Evolutionary conservation across 2,113 vertebrate genomes (phyloP).

Genomic region (Melanerpes formicivorus): DNA sequence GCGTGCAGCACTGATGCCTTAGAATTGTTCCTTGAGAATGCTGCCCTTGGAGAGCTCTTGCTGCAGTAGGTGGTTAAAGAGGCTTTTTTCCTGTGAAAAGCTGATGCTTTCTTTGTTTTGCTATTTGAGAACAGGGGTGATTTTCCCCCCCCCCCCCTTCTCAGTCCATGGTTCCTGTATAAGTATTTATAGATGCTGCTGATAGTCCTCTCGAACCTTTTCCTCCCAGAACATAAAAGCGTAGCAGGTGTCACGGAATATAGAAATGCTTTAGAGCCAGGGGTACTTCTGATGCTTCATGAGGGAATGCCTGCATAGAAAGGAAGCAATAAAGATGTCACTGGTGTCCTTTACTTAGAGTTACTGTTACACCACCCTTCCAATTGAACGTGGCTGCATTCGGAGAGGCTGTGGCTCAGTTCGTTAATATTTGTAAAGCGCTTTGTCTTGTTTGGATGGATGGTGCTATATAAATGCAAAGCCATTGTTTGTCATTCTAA

Average conservation of each 20-base stretch:
- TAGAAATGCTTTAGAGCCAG: not conserved
- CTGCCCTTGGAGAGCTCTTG: not conserved
- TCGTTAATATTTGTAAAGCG: constrained; percentile 68
- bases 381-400: constrained; percentile 25
- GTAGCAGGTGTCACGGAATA: not conserved
- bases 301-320: not conserved
- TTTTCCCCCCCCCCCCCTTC: too few species aligned
- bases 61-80: not conserved
- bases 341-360: not conserved
- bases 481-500: not conserved
- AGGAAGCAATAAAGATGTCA: not conserved
- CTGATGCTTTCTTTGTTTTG: not conserved
- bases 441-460: constrained; percentile 66
- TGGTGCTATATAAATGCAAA: constrained; percentile 65
- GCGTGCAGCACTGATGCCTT: not conserved
- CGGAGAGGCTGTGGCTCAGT: constrained; percentile 19
- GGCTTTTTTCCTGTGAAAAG: not conserved
- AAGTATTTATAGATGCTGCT: constrained; percentile 21
- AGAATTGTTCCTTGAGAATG: not conserved
- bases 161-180: not conserved
- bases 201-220: not conserved
- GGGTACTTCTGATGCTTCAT: not conserved
- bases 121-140: not conserved
- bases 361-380: not conserved
- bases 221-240: not conserved